phyloP scores from a whole-genome alignment of 2,888 invertebrate genomes.

The Tiphia femorata region DNA sequence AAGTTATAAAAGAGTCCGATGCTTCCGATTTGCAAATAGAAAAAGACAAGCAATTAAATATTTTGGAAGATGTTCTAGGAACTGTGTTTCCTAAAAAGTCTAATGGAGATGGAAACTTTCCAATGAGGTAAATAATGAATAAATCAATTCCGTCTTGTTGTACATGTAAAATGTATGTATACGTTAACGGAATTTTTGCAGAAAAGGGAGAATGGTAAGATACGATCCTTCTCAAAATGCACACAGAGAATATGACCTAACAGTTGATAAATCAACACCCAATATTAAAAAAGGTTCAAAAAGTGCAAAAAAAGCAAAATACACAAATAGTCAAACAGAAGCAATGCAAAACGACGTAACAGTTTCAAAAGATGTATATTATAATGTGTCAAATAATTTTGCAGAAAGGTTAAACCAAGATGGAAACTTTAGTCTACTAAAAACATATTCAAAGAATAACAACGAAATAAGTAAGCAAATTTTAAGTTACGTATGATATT shows the following conservation, averaged over 20 bases:
- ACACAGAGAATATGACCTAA: conserved; percentile 55
- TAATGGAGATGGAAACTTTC: no score
- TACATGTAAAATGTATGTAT: no score
- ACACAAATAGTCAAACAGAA: conserved; percentile 51
- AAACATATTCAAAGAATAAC: conserved; percentile 72
- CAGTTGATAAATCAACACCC: conserved; percentile 30
- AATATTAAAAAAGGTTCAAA: conserved; percentile 54
- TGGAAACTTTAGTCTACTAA: conserved; percentile 77
- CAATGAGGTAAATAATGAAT: no score
- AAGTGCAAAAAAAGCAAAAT: conserved; percentile 55
- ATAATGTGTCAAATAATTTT: conserved; percentile 77
- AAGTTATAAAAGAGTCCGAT: conserved; percentile 16
- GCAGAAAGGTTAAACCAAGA: conserved; percentile 76
- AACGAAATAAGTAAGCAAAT: conserved; percentile 26
- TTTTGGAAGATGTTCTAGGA: conserved; percentile 73
- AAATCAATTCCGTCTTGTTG: no score
- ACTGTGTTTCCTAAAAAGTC: conserved; percentile 57
- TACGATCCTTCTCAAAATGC: conserved; percentile 61
- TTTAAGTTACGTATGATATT: background rate
- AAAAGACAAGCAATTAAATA: conserved; percentile 72
- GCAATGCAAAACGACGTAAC: conserved; percentile 48
- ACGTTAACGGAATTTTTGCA: conserved; percentile 22
- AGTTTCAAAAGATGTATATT: conserved; percentile 78
- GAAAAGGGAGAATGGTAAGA: conserved; percentile 56
- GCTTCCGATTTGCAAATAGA: conserved; percentile 69